phyloP scores from a whole-genome alignment of 2,797 vertebrate genomes.

The Amniataba percoides region DNA sequence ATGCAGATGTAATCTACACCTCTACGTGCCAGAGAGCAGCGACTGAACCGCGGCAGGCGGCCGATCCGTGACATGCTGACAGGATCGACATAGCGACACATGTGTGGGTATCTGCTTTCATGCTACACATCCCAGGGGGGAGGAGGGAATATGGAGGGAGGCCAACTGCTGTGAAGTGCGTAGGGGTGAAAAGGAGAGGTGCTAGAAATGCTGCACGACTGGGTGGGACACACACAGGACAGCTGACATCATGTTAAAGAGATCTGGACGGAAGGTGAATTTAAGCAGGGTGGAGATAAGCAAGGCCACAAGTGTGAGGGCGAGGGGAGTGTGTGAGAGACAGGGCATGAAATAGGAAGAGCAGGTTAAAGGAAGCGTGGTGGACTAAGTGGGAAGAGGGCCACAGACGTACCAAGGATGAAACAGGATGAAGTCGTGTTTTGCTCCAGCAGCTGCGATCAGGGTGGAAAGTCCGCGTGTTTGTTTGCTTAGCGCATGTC shows the following conservation, averaged over 20 bases:
- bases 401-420: not conserved
- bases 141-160: slow-evolving; percentile 6
- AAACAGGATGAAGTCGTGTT: slow-evolving; percentile 40
- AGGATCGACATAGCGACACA: slow-evolving; percentile 71
- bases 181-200: slow-evolving; percentile 41
- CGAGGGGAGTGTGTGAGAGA: not conserved
- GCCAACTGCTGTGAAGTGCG: slow-evolving; percentile 30
- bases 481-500: slow-evolving; percentile 36
- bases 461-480: slow-evolving; percentile 19
- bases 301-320: slow-evolving; percentile 12
- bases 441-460: slow-evolving; percentile 23
- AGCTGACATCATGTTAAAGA: slow-evolving; percentile 27
- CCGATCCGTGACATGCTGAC: slow-evolving; percentile 74
- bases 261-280: slow-evolving; percentile 18
- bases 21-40: slow-evolving; percentile 61
- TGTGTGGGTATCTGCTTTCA: slow-evolving; percentile 78
- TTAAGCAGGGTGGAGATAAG: slow-evolving; percentile 27
- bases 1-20: slow-evolving; percentile 80
- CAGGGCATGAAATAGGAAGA: slow-evolving; percentile 42
- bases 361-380: slow-evolving; percentile 1
- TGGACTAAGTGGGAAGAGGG: not conserved
- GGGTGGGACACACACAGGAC: slow-evolving; percentile 22
- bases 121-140: slow-evolving; percentile 50
- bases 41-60: slow-evolving; percentile 66
- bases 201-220: slow-evolving; percentile 12